These are phyloP conservation scores for Venustaconcha ellipsiformis DNA, from an alignment of 1,140 invertebrate species.

Conservation along the genomic window DNA sequence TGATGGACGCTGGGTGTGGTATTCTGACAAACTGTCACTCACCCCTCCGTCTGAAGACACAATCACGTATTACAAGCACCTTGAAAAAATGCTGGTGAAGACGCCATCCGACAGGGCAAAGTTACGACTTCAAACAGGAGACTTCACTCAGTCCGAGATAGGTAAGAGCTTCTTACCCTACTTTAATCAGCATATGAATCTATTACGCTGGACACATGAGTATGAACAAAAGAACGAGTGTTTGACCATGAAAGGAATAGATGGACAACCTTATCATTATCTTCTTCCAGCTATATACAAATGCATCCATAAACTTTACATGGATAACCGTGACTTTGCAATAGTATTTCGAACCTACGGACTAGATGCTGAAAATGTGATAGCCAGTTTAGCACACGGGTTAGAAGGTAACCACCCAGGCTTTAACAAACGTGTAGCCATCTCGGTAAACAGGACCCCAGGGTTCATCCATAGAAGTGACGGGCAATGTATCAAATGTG, in stretches of 20 bases:
- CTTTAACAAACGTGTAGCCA: constrained; percentile 37
- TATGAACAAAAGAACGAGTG: constrained; percentile 16
- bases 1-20: constrained; percentile 54
- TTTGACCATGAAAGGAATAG: constrained; percentile 55
- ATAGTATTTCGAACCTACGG: constrained; percentile 65
- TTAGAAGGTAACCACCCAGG: constrained; percentile 58
- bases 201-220: constrained; percentile 49
- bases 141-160: constrained; percentile 53
- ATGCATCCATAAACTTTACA: constrained; percentile 50
- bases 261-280: constrained; percentile 63
- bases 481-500: no score
- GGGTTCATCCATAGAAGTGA: constrained; percentile 40
- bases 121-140: constrained; percentile 55
- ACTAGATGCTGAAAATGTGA: constrained; percentile 60
- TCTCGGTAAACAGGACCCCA: constrained; percentile 34
- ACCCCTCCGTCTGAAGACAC: constrained; percentile 41
- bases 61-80: constrained; percentile 63
- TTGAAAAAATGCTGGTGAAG: constrained; percentile 58
- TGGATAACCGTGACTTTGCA: constrained; percentile 55
- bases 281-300: constrained; percentile 63
- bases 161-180: constrained; percentile 51
- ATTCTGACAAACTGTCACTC: constrained; percentile 49
- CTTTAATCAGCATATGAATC: constrained; percentile 51
- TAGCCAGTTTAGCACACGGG: constrained; percentile 50
- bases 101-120: constrained; percentile 48